Evolutionary conservation across 2,888 invertebrate species (phyloP).

Genomic region (Sesia apiformis): DNA sequence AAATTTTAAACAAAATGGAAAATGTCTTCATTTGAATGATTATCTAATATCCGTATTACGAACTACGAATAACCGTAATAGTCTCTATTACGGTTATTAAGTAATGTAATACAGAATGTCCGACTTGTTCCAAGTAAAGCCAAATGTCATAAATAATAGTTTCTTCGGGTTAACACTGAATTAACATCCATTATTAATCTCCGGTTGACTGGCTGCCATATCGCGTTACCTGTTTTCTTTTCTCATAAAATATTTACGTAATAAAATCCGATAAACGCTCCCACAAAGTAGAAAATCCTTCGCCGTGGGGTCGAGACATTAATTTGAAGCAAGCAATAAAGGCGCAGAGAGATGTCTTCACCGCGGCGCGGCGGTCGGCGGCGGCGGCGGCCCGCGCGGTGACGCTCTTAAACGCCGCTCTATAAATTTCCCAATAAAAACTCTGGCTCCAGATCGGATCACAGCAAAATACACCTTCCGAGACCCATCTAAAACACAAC

Average conservation of each 20-base stretch:
- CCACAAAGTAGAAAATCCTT: slow-evolving; percentile 62
- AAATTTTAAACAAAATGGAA: too few species aligned
- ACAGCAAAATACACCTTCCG: slow-evolving; percentile 45
- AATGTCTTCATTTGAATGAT: too few species aligned
- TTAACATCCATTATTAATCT: not conserved
- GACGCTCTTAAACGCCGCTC: slow-evolving; percentile 56
- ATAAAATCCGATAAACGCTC: slow-evolving; percentile 59
- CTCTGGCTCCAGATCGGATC: slow-evolving; percentile 21
- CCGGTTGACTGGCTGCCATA: slow-evolving; percentile 2
- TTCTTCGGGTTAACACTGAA: not conserved
- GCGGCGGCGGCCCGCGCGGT: slow-evolving; percentile 24
- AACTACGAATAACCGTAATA: too few species aligned
- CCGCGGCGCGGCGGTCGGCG: slow-evolving; percentile 23
- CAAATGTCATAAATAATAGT: too few species aligned
- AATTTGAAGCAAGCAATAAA: slow-evolving; percentile 72
- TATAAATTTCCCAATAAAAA: slow-evolving; percentile 66
- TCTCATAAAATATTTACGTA: slow-evolving; percentile 34
- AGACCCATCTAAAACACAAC: slow-evolving; percentile 29
- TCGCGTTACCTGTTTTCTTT: slow-evolving; percentile 25
- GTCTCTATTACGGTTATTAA: too few species aligned
- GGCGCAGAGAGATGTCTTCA: slow-evolving; percentile 60
- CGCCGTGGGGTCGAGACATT: slow-evolving; percentile 61
- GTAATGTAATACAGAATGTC: too few species aligned
- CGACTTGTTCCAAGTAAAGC: too few species aligned
- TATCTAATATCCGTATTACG: too few species aligned